phyloP scores from a whole-genome alignment of 1,140 invertebrate genomes.

The Penaeus japonicus region DNA sequence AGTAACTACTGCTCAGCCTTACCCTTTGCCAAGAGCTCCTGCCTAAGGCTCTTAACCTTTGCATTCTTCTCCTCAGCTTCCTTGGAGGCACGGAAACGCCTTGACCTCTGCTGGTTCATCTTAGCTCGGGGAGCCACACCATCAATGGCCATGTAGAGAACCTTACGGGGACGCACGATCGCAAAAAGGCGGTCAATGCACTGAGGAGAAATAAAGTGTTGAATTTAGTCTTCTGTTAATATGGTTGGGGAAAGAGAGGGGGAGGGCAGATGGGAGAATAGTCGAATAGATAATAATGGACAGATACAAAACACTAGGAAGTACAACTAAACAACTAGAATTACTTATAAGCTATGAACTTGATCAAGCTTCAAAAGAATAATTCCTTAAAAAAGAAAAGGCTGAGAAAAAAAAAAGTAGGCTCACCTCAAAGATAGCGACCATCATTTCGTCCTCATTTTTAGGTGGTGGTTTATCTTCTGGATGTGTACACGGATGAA shows the following conservation, averaged over 20 bases:
- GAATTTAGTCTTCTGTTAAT: no score
- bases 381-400: neutral
- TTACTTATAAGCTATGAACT: no score
- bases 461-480: constrained; percentile 97
- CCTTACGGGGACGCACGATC: constrained; percentile 92
- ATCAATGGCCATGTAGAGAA: constrained; percentile 99
- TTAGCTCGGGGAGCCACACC: constrained; percentile 83
- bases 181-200: constrained; percentile 96
- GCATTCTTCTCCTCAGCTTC: constrained; percentile 90
- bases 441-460: constrained; percentile 99
- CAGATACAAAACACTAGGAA: no score
- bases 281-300: no score
- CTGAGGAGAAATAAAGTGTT: constrained; percentile 27
- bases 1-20: neutral
- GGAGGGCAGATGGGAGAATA: no score
- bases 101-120: constrained; percentile 99
- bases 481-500: constrained; percentile 99
- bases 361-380: no score
- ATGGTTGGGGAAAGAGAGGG: no score
- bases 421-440: constrained; percentile 89
- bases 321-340: no score
- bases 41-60: constrained; percentile 80
- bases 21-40: constrained; percentile 62
- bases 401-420: neutral
- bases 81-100: constrained; percentile 95